A percentile compares a stretch with the other conserved stretches of the same genome.
These are phyloP conservation scores for Leptopilina boulardi DNA, from an alignment of 1,140 invertebrate species.

Conservation along the genomic window DNA sequence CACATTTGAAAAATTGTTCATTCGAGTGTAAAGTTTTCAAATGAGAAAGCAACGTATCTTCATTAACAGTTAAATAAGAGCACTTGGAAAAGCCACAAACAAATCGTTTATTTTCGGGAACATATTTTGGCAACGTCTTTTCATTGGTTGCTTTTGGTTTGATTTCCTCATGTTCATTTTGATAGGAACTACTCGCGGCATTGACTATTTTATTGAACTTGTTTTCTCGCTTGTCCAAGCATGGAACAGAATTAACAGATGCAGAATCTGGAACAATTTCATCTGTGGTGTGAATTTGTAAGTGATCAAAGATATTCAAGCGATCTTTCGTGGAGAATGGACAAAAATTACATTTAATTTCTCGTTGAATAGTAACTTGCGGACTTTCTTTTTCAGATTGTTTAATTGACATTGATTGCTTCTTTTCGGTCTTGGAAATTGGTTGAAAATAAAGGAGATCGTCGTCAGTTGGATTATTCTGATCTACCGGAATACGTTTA, in stretches of 20 bases:
- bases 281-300: constrained; percentile 81
- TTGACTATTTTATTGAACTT: constrained; percentile 92
- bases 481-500: constrained; percentile 74
- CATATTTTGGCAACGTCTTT: constrained; percentile 77
- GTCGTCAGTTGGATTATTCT: constrained; percentile 75
- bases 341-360: constrained; percentile 81
- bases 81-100: constrained; percentile 84
- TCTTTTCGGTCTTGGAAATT: constrained; percentile 58
- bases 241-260: constrained; percentile 87
- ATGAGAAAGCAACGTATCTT: constrained; percentile 83
- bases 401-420: constrained; percentile 47
- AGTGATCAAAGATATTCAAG: constrained; percentile 84
- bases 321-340: constrained; percentile 84
- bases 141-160: constrained; percentile 58
- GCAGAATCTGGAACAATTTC: constrained; percentile 79
- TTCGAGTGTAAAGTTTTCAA: constrained; percentile 83
- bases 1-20: constrained; percentile 80
- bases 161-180: constrained; percentile 73
- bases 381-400: constrained; percentile 55
- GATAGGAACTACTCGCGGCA: constrained; percentile 83
- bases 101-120: constrained; percentile 81
- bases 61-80: constrained; percentile 84
- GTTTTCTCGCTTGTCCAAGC: constrained; percentile 84
- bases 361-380: constrained; percentile 81
- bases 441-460: constrained; percentile 77